Percentiles rank a stretch among this genome's conserved stretches.
phyloP scores from a whole-genome alignment of 2,797 vertebrate species.

The Rhynchonycteris naso region DNA sequence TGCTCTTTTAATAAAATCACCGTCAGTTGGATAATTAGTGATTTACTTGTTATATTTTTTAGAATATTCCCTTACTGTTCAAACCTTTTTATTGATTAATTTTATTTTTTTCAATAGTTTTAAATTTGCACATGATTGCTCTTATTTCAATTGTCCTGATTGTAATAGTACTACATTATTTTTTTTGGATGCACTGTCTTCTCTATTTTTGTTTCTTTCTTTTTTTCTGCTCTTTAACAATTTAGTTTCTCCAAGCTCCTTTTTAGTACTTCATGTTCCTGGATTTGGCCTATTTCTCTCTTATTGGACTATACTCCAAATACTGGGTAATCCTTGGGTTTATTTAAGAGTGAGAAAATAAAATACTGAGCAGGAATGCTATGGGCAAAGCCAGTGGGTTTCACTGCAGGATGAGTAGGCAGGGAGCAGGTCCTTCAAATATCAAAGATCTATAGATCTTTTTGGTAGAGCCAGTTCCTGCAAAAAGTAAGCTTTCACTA shows the following conservation, averaged over 20 bases:
- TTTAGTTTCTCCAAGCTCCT: neutral
- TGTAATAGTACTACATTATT: neutral
- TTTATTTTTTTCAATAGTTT: neutral
- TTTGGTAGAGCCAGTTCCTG: neutral
- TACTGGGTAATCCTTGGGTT: neutral
- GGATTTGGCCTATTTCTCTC: neutral
- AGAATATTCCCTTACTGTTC: neutral
- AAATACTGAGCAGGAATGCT: neutral
- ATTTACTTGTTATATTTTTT: neutral
- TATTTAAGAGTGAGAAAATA: neutral
- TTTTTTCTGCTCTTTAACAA: neutral
- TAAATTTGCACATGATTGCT: neutral
- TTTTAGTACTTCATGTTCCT: neutral
- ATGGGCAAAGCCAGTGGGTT: neutral
- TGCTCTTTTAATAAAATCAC: neutral
- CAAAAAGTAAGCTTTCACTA: neutral
- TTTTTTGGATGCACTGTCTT: neutral
- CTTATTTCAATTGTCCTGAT: neutral
- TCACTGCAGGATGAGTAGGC: neutral
- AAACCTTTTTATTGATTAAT: neutral
- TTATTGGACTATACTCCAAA: neutral
- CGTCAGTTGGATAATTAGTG: neutral
- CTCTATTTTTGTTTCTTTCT: conserved; percentile 17
- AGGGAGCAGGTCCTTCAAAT: neutral
- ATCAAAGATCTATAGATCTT: neutral